phyloP scores from a whole-genome alignment of 30 jellyfish, hydroid and myxozoan genomes.

The Sanderia malayensis region DNA sequence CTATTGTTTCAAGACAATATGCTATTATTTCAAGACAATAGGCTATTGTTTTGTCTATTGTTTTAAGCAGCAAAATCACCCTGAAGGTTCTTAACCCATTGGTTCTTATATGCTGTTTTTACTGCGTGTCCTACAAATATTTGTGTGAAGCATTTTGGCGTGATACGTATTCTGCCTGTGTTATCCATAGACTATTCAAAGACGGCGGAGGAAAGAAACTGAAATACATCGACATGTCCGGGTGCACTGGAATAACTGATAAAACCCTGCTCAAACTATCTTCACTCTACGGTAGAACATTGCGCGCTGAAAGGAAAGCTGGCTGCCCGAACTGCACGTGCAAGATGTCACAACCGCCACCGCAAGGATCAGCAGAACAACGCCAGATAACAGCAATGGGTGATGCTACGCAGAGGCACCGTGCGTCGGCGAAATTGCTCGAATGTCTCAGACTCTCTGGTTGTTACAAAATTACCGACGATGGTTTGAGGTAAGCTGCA shows the following conservation, averaged over 20 bases:
- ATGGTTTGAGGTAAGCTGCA: conserved; percentile 76
- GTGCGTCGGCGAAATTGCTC: conserved; percentile 17
- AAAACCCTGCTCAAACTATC: conserved; percentile 64
- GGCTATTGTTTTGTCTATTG: no score
- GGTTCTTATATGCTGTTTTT: no score
- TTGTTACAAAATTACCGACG: conserved; percentile 83
- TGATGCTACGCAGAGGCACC: conserved; percentile 1
- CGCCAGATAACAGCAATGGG: not conserved
- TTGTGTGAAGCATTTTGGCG: no score
- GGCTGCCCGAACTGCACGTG: conserved; percentile 51
- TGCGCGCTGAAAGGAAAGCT: conserved; percentile 15
- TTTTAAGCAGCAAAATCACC: no score
- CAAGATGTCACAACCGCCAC: no score
- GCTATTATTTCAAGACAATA: no score
- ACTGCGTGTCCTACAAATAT: no score
- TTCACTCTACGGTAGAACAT: conserved; percentile 46
- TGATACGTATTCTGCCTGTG: not conserved
- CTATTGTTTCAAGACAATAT: no score
- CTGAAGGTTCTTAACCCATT: no score
- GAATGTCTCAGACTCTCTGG: conserved; percentile 79
- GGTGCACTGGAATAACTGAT: conserved; percentile 81
- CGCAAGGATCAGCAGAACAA: no score
- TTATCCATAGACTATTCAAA: conserved; percentile 63
- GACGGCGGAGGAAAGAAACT: conserved; percentile 72
- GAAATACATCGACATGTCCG: conserved; percentile 77